Evolutionary conservation across 2,888 invertebrate species (phyloP).

Genomic region (Drosophila anceps): DNA sequence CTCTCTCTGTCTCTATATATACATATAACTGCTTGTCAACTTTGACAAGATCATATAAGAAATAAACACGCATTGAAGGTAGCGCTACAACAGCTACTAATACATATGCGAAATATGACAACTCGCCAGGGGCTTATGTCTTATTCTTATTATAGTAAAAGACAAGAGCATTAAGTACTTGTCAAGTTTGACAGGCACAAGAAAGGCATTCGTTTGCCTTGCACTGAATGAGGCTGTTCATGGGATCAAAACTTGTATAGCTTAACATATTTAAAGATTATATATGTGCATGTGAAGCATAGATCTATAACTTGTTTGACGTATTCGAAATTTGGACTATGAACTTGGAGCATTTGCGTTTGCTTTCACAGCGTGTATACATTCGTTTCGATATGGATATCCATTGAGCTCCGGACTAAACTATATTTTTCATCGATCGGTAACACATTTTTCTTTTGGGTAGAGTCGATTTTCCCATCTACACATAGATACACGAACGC

Average conservation of each 20-base stretch:
- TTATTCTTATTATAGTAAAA: not conserved
- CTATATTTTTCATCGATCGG: conserved; percentile 30
- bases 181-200: not conserved
- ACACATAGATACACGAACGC: conserved; percentile 1
- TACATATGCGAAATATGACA: not conserved
- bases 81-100: not conserved
- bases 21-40: not conserved
- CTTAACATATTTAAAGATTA: not conserved
- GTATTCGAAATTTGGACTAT: not conserved
- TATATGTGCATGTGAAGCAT: not conserved
- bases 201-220: not conserved
- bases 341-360: not conserved
- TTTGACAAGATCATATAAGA: not conserved
- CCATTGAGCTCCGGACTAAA: conserved; percentile 24
- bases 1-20: not conserved
- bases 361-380: conserved; percentile 35
- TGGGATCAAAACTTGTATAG: not conserved
- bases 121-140: too few species aligned
- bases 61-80: too few species aligned
- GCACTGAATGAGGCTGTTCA: not conserved
- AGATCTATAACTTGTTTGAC: not conserved
- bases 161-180: not conserved
- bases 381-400: conserved; percentile 28
- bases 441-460: conserved; percentile 40
- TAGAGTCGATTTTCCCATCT: conserved; percentile 8